Evolutionary conservation across 37 sponge, comb jelly and placozoan genomes (phyloP).

Genomic region (Mnemiopsis leidyi): DNA sequence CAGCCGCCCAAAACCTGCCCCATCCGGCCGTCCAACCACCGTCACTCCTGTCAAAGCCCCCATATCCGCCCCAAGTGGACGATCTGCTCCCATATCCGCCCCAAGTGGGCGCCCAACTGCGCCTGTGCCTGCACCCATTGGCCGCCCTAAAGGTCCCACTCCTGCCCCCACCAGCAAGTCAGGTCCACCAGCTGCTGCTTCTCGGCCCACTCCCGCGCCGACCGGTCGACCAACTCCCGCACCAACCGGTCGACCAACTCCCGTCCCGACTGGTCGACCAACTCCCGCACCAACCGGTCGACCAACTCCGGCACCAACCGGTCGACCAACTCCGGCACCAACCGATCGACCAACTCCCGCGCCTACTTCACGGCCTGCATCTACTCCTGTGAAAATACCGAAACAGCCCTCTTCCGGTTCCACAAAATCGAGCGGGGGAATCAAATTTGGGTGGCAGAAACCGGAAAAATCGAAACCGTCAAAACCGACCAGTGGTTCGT

Average conservation of each 20-base stretch:
- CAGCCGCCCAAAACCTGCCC: neutral
- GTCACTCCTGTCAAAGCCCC: too few species aligned
- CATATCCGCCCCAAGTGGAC: neutral
- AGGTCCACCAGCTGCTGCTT: neutral
- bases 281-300: neutral
- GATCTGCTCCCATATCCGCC: neutral
- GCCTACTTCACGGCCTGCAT: neutral
- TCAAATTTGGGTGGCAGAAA: neutral
- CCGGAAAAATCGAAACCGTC: neutral
- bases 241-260: neutral
- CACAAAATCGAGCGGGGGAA: neutral
- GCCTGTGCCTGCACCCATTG: neutral
- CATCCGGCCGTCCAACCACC: neutral
- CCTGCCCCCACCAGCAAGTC: neutral
- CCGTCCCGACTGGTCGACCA: neutral
- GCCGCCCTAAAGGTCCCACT: neutral
- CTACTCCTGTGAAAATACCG: neutral
- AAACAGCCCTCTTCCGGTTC: neutral
- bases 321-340: neutral
- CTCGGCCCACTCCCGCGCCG: neutral
- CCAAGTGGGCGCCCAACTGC: neutral
- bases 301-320: neutral
- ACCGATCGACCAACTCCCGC: neutral
- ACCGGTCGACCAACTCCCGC: neutral
- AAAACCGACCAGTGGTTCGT: neutral